Conservation (phyloP, 1,140 invertebrate genomes). For the Sycobia sp. region DNA sequence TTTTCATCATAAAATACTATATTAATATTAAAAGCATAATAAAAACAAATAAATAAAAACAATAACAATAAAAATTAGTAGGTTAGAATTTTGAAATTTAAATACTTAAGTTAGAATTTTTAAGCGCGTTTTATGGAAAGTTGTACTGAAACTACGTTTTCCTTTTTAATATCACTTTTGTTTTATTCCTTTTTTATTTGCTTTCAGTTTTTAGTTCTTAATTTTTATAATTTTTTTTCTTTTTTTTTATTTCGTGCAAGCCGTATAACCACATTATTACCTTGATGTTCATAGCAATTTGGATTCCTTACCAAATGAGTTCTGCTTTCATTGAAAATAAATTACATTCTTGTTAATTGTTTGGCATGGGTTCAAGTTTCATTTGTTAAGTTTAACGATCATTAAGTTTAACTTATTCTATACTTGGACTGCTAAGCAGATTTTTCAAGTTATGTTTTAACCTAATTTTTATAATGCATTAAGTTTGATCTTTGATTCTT, state of each 20-base stretch:
- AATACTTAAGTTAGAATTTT: no score
- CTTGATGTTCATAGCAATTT: no score
- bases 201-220: background rate
- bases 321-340: no score
- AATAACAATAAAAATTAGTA: background rate
- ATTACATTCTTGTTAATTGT: no score
- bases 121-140: slow-evolving; percentile 20
- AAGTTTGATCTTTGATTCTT: no score
- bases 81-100: slow-evolving; percentile 2
- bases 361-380: background rate
- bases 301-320: no score
- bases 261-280: no score
- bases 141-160: slow-evolving; percentile 1
- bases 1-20: no score
- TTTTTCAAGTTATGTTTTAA: no score
- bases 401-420: slow-evolving; percentile 15
- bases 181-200: slow-evolving; percentile 11
- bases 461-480: no score
- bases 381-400: slow-evolving; percentile 13
- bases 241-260: slow-evolving; percentile 6
- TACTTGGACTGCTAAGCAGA: no score
- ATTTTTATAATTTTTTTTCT: background rate
- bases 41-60: background rate
- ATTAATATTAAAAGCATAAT: background rate
- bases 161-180: slow-evolving; percentile 24